Evolutionary conservation across 1,140 invertebrate species (phyloP), one percentile per base, ranked within the genome.

Genomic region (Temnothorax longispinosus): DNA sequence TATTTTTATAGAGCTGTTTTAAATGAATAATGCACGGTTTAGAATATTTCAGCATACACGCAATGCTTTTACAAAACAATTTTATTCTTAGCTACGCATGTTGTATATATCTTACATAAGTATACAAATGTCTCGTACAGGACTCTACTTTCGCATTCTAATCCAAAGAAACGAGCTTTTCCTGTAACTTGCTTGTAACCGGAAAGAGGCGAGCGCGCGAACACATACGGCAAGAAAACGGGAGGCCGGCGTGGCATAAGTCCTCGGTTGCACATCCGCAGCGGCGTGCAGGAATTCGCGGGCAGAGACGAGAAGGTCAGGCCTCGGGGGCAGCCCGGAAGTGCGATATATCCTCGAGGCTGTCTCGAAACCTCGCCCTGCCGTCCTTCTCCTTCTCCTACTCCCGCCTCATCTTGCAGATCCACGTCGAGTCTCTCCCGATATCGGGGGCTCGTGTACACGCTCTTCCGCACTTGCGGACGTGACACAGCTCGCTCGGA

Each of bases 291-390:
- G 91, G 91, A 92, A 92, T 92, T 90, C 82, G 56, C 87, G 52
- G 41, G 21, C 78, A 56, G 76, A 72, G 80, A 72, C 69, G 90
- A 76, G 82, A 67, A 90, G 91, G 89, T 92, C 91, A 85, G 35
- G 85, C 44, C 88, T 64, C 76, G 87, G 72, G 89, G 87, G 82
- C 91, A 92, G 89, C 87, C 91, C 91, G 91, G 91, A 92, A 92
- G 86, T 82, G 89, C 84, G 91, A 92, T 92, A 90, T 90, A 92
- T 92, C 80, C 90, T 74, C 62, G 18, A 62, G 78, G 58, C 90
- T 89, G 87, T 90, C 89, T 82, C 81, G 77, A 74, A 69, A 74
- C 80, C 52, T 67, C 82, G 82, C 82, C 75, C 60, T 85, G 58
- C 82, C 72, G 78, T 52, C 56, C 44, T 13, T 8, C 38, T 47